These are phyloP conservation scores for Callospermophilus lateralis DNA, from an alignment of 2,113 vertebrate genomes.

Conservation along the genomic window DNA sequence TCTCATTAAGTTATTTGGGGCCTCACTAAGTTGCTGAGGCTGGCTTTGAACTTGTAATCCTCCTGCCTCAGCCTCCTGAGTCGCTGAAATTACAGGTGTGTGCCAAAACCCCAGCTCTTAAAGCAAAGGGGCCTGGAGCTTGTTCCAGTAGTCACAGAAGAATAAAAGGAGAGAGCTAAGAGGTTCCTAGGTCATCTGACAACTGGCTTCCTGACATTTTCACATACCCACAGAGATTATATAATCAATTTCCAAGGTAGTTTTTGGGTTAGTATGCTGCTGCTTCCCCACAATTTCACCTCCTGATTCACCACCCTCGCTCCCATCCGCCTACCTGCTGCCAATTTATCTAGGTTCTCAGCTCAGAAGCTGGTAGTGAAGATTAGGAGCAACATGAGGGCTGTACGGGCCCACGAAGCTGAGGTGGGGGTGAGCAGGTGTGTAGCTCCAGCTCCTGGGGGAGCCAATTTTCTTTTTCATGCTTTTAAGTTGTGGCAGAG, in stretches of 20 bases:
- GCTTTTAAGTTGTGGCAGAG: neutral
- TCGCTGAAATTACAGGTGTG: neutral
- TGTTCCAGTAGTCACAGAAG: neutral
- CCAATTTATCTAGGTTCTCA: neutral
- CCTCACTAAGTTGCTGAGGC: neutral
- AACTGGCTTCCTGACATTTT: neutral
- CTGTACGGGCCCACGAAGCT: neutral
- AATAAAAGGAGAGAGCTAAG: neutral
- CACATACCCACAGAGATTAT: neutral
- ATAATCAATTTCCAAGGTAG: neutral
- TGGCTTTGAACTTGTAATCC: neutral
- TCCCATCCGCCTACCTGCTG: constrained; percentile 23
- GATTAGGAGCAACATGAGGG: neutral
- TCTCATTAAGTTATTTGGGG: neutral
- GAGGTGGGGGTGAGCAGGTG: neutral
- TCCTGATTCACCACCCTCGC: neutral
- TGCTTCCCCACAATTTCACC: neutral
- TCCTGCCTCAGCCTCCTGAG: neutral
- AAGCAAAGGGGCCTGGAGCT: neutral
- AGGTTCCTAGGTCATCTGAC: neutral
- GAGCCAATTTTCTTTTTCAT: neutral
- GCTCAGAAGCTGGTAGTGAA: neutral
- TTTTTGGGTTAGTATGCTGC: neutral
- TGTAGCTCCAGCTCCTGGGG: neutral
- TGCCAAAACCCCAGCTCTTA: neutral